These are phyloP conservation scores for Desmophyllum pertusum DNA, from an alignment of 92 coral and sea anemone species.

Conservation along the genomic window DNA sequence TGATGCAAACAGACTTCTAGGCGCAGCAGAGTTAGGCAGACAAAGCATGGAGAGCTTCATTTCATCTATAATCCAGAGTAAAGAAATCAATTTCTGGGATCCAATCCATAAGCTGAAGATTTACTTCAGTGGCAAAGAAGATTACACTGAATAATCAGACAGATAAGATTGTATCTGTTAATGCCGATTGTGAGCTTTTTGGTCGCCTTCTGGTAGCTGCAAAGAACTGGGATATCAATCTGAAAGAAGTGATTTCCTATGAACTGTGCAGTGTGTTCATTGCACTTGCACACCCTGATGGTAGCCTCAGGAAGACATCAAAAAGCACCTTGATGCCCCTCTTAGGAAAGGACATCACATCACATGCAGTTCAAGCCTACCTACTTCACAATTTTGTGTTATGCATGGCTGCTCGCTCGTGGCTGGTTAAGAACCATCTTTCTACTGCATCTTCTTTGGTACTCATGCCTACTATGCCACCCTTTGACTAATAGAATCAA, in stretches of 20 bases:
- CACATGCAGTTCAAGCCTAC: conserved; percentile 28
- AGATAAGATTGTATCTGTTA: conserved; percentile 8
- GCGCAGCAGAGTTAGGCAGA: conserved; percentile 33
- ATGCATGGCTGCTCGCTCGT: conserved; percentile 50
- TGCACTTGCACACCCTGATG: conserved; percentile 74
- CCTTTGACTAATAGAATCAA: not conserved
- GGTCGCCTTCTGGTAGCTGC: conserved; percentile 37
- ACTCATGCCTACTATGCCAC: conserved; percentile 8
- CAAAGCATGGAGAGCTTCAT: conserved; percentile 43
- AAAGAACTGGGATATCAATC: conserved; percentile 10
- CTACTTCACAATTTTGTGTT: conserved; percentile 51
- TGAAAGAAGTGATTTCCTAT: conserved; percentile 52
- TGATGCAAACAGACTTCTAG: conserved; percentile 46
- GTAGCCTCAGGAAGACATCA: conserved; percentile 60
- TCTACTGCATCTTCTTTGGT: conserved; percentile 21
- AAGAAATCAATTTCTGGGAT: conserved; percentile 59
- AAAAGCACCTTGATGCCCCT: conserved; percentile 61
- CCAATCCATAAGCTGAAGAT: conserved; percentile 53
- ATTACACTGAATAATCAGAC: conserved; percentile 19
- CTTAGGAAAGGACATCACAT: conserved; percentile 47
- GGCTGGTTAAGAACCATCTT: conserved; percentile 44
- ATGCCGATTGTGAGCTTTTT: conserved; percentile 36
- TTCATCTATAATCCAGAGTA: conserved; percentile 38
- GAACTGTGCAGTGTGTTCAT: conserved; percentile 66
- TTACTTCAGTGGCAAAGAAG: conserved; percentile 45